Conservation (phyloP, 2,113 vertebrate species). For the Gambusia holbrooki region DNA sequence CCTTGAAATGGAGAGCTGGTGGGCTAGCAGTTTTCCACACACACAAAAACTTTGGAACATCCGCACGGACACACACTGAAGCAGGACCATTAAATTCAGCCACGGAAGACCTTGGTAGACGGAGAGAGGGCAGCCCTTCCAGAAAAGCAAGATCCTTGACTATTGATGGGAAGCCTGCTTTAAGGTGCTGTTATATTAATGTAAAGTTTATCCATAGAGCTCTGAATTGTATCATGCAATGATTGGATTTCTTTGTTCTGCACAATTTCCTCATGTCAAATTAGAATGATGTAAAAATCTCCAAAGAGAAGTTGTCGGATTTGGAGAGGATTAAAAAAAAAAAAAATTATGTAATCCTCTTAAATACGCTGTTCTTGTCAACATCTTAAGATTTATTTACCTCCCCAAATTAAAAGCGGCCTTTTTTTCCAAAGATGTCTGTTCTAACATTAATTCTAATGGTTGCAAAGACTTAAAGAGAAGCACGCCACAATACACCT, state of each 20-base stretch:
- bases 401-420: no score
- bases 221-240: background rate
- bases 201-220: background rate
- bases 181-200: background rate
- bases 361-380: background rate
- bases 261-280: background rate
- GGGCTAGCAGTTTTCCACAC: constrained; percentile 23
- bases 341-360: background rate
- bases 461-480: no score
- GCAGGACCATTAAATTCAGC: constrained; percentile 29
- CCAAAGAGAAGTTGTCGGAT: background rate
- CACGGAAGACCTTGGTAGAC: constrained; percentile 29
- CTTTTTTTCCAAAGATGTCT: no score
- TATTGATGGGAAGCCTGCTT: constrained; percentile 30
- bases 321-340: background rate
- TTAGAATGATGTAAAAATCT: background rate
- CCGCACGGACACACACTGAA: constrained; percentile 10
- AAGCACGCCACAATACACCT: no score
- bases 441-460: no score
- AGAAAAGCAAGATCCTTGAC: constrained; percentile 24
- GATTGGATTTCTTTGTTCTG: background rate
- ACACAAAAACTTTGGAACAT: background rate
- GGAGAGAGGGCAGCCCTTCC: constrained; percentile 6
- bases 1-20: constrained; percentile 41
- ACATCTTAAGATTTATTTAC: background rate